Evolutionary conservation across 2,888 invertebrate genomes (phyloP).

Genomic region (Suillia variegata): DNA sequence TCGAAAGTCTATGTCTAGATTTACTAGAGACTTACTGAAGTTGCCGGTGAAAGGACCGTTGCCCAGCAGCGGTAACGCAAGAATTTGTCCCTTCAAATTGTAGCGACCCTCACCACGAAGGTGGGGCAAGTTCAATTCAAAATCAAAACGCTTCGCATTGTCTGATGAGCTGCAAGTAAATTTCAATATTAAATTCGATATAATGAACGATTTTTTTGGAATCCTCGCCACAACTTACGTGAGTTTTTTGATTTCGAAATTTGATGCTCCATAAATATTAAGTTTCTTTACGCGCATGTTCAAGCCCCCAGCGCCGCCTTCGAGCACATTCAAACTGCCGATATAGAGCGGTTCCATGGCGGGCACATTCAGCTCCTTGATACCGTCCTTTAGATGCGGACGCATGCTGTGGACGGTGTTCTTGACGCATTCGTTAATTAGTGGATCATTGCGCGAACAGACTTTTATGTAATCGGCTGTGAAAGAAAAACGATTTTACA

Average conservation of each 20-base stretch:
- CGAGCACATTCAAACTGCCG: slow-evolving; percentile 71
- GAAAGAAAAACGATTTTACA: too few relatives aligned
- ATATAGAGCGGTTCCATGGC: slow-evolving; percentile 73
- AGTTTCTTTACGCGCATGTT: slow-evolving; percentile 64
- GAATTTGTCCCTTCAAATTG: slow-evolving; percentile 69
- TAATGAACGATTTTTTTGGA: too few relatives aligned
- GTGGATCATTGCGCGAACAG: slow-evolving; percentile 70
- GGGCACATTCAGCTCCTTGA: slow-evolving; percentile 72
- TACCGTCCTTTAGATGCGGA: slow-evolving; percentile 68
- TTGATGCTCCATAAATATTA: slow-evolving; percentile 68
- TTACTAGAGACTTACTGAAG: slow-evolving; percentile 66
- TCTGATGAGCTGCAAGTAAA: slow-evolving; percentile 22
- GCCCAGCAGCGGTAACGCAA: slow-evolving; percentile 77
- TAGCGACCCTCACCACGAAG: slow-evolving; percentile 69
- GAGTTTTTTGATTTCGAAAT: slow-evolving; percentile 68
- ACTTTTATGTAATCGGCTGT: slow-evolving; percentile 71
- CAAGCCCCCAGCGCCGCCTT: slow-evolving; percentile 60
- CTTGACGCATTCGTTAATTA: slow-evolving; percentile 68
- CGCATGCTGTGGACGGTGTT: slow-evolving; percentile 68
- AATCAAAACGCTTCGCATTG: slow-evolving; percentile 56
- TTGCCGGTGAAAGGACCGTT: slow-evolving; percentile 72
- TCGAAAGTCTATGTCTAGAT: background rate
- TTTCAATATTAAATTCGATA: too few relatives aligned
- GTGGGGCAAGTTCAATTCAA: slow-evolving; percentile 68
- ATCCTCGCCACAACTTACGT: slow-evolving; percentile 34